Base-by-base conservation (phyloP, 2,888 invertebrate species). In the Thera britannica region DNA sequence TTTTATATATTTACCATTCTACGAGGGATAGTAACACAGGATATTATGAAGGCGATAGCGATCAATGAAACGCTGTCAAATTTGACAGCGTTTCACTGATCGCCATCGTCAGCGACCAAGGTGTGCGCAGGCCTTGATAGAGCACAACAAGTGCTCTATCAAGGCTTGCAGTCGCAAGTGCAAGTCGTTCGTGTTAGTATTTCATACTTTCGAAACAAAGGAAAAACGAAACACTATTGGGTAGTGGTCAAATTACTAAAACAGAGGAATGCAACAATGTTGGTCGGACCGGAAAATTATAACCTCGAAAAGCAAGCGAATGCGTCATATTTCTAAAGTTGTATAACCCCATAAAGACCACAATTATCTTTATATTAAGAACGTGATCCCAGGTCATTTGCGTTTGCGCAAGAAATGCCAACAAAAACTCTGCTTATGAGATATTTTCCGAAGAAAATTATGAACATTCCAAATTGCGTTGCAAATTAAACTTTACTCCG, bases 381-480 rank as follows among this genome's bases (percentile, higher is more conserved):
- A 65, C 74, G 68, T 65, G 70, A 72, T 72, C 72, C 63, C 74
- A 66, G 74, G 75, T 74, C 75, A 70, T 73, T 72, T 72, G 69
- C 73, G 72, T 72, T 71, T 68, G 72, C 75, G 73, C 72, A 74
- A 74, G 71, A 75, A 72, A 73, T 69, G 67, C 59, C 69, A 58
- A 71, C 75, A 72, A 73, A 72, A 72, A 73, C 55, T 68, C 61
- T 63, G 71, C 67, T 67, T 71, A 65, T 52, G 38, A 69, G 64
- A 63, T 61, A 56, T 67, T 72, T 73, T 72, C 60, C 68, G 55
- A 66, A 60, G 72, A 72, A 73, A 69, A 72, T 63, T 63, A 58
- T 58, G 62, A 62, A 44, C 23, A n/a, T 52, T 12, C 23, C 23
- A 7, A 3, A 41, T 5, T 7, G 6, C 35, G 49, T 57, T 62